These are phyloP conservation scores for Vanessa tameamea DNA, from an alignment of 1,140 invertebrate species.

Conservation along the genomic window DNA sequence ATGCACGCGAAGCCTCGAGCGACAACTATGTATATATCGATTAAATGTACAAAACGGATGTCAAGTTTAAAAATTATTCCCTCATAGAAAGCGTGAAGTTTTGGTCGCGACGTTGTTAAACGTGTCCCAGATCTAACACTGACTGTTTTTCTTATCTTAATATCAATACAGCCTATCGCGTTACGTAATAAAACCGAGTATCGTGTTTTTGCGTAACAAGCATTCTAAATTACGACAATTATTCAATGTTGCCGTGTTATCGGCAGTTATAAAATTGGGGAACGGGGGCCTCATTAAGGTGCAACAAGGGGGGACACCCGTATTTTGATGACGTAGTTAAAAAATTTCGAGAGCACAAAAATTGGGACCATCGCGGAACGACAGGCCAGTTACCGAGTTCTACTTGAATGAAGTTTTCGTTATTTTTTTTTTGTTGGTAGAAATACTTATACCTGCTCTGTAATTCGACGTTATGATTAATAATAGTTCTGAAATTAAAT, in stretches of 20 bases:
- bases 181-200: conserved; percentile 46
- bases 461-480: neutral
- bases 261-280: conserved; percentile 60
- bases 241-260: conserved; percentile 72
- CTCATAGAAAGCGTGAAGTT: neutral
- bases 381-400: conserved; percentile 41
- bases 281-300: conserved; percentile 61
- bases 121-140: conserved; percentile 5
- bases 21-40: no score
- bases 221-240: conserved; percentile 74
- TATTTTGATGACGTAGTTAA: conserved; percentile 51
- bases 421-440: conserved; percentile 19
- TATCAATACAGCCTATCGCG: conserved; percentile 31
- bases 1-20: no score
- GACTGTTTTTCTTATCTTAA: conserved; percentile 20
- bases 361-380: conserved; percentile 37
- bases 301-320: conserved; percentile 35
- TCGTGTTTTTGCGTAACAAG: conserved; percentile 71
- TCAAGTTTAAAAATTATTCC: neutral
- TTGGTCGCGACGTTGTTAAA: neutral
- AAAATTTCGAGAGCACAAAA: conserved; percentile 45
- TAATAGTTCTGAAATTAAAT: neutral
- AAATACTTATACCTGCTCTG: conserved; percentile 10
- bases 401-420: conserved; percentile 31
- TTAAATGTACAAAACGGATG: no score